These are phyloP conservation scores for Thelohanellus kitauei DNA, from an alignment of 30 jellyfish, hydroid and myxozoan genomes.

Conservation along the genomic window DNA sequence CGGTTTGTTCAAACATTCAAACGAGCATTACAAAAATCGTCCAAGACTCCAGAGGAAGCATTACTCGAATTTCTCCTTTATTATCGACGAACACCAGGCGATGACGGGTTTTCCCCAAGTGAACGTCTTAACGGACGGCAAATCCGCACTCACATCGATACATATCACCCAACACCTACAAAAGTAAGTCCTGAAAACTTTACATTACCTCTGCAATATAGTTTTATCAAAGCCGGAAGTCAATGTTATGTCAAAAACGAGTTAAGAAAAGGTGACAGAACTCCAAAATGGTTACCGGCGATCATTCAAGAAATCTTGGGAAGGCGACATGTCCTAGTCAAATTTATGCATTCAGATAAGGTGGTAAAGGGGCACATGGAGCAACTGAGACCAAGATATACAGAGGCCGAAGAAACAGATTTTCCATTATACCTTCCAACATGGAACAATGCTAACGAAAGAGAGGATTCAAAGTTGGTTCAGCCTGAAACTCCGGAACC, in stretches of 20 bases:
- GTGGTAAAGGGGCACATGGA: slow-evolving; percentile 12
- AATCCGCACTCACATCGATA: slow-evolving; percentile 2
- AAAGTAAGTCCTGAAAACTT: too few species aligned
- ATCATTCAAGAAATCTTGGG: slow-evolving; percentile 1
- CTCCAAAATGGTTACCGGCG: slow-evolving; percentile 13
- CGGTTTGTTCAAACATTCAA: slow-evolving; percentile 3
- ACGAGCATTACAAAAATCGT: slow-evolving; percentile 3
- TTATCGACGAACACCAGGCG: slow-evolving; percentile 4
- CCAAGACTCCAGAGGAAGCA: slow-evolving; percentile 1
- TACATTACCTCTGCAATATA: too few species aligned
- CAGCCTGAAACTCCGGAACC: too few species aligned
- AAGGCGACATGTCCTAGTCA: slow-evolving; percentile 2
- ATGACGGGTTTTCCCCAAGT: slow-evolving; percentile 4
- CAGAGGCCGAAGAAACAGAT: slow-evolving; percentile 2
- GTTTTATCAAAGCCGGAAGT: too few species aligned
- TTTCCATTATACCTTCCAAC: too few species aligned
- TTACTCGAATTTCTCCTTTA: slow-evolving; percentile 5
- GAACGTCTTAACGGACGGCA: slow-evolving; percentile 7
- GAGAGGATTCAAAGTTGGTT: too few species aligned
- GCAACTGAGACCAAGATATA: slow-evolving; percentile 13
- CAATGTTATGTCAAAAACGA: too few species aligned
- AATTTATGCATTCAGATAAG: too few species aligned
- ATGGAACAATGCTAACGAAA: too few species aligned
- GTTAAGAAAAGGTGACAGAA: too few species aligned
- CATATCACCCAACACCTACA: slow-evolving; percentile 5